A percentile compares a stretch with the other conserved stretches of the same genome.
phyloP scores from a whole-genome alignment of 2,888 invertebrate genomes.

The Amphipyra berbera region DNA sequence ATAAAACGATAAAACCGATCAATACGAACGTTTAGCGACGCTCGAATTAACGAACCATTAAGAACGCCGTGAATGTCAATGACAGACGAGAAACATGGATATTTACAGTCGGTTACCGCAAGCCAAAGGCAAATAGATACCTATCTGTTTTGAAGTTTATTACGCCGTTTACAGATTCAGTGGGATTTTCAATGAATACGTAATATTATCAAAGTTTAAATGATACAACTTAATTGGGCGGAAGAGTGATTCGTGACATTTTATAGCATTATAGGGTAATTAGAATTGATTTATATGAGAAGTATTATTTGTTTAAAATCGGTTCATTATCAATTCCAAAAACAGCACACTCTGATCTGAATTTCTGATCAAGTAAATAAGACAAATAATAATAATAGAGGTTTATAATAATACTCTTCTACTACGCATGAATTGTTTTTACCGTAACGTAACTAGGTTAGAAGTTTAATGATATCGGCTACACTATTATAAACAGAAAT shows the following conservation, averaged over 20 bases:
- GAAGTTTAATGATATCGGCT: slow-evolving; percentile 5
- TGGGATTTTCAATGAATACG: slow-evolving; percentile 41
- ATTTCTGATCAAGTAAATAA: no score
- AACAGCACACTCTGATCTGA: no score
- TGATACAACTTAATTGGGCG: slow-evolving; percentile 41
- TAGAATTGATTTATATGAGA: slow-evolving; percentile 5
- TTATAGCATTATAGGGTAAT: slow-evolving; percentile 25
- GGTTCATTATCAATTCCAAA: no score
- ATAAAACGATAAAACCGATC: slow-evolving; percentile 67
- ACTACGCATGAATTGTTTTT: slow-evolving; percentile 7
- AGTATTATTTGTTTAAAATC: slow-evolving; percentile 2
- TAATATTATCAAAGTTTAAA: slow-evolving; percentile 34
- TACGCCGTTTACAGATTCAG: slow-evolving; percentile 56
- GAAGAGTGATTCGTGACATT: slow-evolving; percentile 21
- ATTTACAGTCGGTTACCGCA: slow-evolving; percentile 67
- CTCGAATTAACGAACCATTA: slow-evolving; percentile 80
- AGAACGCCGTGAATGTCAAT: slow-evolving; percentile 74
- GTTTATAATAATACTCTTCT: no score
- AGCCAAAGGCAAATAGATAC: slow-evolving; percentile 58
- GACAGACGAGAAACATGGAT: slow-evolving; percentile 70
- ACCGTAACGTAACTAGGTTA: slow-evolving; percentile 11
- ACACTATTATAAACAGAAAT: slow-evolving; percentile 30
- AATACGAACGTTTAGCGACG: slow-evolving; percentile 67
- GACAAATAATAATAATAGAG: no score
- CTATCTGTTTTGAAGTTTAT: slow-evolving; percentile 68